Conservation (phyloP, 2,797 vertebrate genomes). For the Thripadectes ignobilis region DNA sequence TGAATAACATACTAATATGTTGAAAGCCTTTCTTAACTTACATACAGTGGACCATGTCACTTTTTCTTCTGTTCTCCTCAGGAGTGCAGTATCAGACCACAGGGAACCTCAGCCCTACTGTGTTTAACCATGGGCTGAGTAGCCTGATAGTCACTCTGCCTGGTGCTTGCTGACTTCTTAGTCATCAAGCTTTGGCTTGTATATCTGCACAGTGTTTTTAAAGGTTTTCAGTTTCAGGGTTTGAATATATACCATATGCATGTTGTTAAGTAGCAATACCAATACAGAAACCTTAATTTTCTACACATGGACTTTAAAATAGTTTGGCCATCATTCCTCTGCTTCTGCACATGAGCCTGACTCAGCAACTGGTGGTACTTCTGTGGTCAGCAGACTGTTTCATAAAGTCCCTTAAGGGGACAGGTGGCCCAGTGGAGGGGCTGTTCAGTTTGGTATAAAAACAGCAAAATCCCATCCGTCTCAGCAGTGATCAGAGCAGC, state of each 20-base stretch:
- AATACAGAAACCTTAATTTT: neutral
- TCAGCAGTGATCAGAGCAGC: conserved; percentile 30
- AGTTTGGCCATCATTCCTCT: conserved; percentile 41
- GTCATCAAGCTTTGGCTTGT: neutral
- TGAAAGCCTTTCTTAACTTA: neutral
- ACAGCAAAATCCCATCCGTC: conserved; percentile 35
- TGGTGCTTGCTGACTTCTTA: neutral
- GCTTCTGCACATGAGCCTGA: neutral
- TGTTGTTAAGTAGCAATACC: neutral
- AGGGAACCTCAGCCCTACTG: neutral
- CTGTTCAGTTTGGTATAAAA: conserved; percentile 59
- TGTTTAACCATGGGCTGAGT: neutral
- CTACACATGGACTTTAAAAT: neutral
- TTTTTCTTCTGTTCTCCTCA: neutral
- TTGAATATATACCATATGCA: neutral
- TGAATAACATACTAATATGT: neutral
- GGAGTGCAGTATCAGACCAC: neutral
- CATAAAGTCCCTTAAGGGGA: conserved; percentile 59
- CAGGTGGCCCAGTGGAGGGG: conserved; percentile 45
- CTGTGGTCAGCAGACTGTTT: conserved; percentile 70
- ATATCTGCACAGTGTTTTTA: neutral
- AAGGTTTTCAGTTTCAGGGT: neutral
- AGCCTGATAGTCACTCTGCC: neutral
- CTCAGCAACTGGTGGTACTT: conserved; percentile 54
- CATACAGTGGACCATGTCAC: neutral